Evolutionary conservation across 2,888 invertebrate genomes (phyloP), one percentile per base, ranked within the genome.

Genomic region (Papilio demoleus): DNA sequence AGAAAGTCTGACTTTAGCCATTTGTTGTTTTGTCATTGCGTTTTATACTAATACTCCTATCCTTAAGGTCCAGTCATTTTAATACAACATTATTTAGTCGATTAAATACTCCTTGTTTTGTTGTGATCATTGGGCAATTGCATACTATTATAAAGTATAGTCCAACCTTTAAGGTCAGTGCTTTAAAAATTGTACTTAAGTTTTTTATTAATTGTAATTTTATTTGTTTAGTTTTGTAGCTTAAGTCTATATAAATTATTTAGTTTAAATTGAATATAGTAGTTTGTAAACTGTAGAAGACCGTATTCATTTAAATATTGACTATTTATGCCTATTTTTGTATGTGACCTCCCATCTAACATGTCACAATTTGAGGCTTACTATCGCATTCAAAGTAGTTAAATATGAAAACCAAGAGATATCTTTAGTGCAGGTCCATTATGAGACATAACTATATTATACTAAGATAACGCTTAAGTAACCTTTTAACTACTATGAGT

Each of bases 1-100:
- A 86, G 90, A 78, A 92, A 92, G 92, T 92, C 92, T 92, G 92
- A 92, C 92, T 92, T 91, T 88, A 86, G 88, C 88, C 86, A 88
- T 86, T 90, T 90, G 91, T 92, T 91, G 75, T 80, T 81, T 81
- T 31, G 80, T 86, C 86, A 84, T 87, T 83, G 85, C 81, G 79
- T 84, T 85, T 82, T 87, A 90, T 88, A 77, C 56, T 36, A 22
- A 45, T n/a, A 65, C 42, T 70, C 62, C 65, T 70, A 58, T 70
- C 61, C 56, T 62, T 62, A 58, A 65, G 69, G 69, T 61, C 69
- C 27, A 12, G 17, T 34, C 9, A 17, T 9, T 45, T 45, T 22
- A 19, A 12, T 47, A 22, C 12, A 47, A 11, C 4, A 11, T 22
- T 47, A 22, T 12, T 47, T 22, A 45, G 9, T 45, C 42, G 0